Evolutionary conservation across 2,113 vertebrate species (phyloP).

Genomic region (Pollimyrus isidori): DNA sequence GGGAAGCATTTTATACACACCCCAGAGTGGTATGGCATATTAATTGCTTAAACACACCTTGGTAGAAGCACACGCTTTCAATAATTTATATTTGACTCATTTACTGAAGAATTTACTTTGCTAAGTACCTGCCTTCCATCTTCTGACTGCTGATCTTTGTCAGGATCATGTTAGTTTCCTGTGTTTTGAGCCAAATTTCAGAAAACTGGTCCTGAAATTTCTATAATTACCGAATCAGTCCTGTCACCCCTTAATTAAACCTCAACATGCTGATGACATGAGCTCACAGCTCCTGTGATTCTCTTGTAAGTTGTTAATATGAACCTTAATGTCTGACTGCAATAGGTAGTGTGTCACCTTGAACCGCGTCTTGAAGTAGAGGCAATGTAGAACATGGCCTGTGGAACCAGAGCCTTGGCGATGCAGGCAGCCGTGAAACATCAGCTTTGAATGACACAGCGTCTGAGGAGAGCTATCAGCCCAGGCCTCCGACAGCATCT

Average conservation of each 20-base stretch:
- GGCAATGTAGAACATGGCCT: background rate
- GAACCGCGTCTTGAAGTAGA: background rate
- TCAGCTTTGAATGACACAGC: background rate
- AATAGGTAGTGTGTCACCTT: background rate
- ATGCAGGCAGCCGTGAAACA: background rate
- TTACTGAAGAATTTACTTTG: background rate
- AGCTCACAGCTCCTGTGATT: background rate
- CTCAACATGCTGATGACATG: background rate
- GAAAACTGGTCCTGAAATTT: background rate
- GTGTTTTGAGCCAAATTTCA: background rate
- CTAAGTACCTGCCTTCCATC: background rate
- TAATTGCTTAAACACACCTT: background rate
- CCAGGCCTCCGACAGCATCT: background rate
- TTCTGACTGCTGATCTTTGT: background rate
- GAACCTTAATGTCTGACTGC: background rate
- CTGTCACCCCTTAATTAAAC: background rate
- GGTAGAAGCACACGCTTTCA: background rate
- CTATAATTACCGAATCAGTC: background rate
- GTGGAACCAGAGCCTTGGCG: background rate
- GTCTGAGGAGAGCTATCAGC: background rate
- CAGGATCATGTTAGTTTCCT: background rate
- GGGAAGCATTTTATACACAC: background rate
- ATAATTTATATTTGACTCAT: background rate
- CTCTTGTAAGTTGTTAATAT: background rate
- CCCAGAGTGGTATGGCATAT: background rate